phyloP scores from a whole-genome alignment of 2,888 invertebrate species.

The Mesopsocus fuscifrons region DNA sequence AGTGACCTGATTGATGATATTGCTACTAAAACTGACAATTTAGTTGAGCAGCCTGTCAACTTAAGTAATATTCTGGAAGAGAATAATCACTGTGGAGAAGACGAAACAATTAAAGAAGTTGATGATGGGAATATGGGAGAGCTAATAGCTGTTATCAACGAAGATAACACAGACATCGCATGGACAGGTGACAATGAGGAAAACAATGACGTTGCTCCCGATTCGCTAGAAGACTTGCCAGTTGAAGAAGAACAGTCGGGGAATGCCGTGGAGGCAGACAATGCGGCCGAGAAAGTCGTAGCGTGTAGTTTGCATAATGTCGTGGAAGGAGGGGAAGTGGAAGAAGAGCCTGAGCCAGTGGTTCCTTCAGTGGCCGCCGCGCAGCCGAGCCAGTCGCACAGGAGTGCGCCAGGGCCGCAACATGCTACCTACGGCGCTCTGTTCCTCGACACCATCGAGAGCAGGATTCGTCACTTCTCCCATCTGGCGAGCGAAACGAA shows the following conservation, averaged over 20 bases:
- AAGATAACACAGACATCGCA: background rate
- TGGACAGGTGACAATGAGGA: background rate
- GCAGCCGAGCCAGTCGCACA: background rate
- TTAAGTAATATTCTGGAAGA: too few relatives aligned
- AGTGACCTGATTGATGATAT: too few relatives aligned
- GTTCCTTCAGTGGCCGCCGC: conserved; percentile 15
- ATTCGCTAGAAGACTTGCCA: background rate
- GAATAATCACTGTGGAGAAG: too few relatives aligned
- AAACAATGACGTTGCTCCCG: background rate
- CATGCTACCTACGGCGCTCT: conserved; percentile 7
- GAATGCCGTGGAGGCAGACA: background rate
- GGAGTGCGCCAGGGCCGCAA: background rate
- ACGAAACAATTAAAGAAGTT: background rate
- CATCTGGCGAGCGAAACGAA: conserved; percentile 24
- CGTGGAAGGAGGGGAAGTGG: conserved; percentile 25
- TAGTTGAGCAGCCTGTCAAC: too few relatives aligned
- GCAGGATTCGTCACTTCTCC: conserved; percentile 1
- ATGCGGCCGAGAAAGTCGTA: conserved; percentile 4
- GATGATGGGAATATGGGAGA: background rate
- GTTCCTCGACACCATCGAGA: conserved; percentile 6
- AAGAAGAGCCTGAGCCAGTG: conserved; percentile 26
- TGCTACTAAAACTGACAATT: too few relatives aligned
- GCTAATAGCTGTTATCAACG: background rate
- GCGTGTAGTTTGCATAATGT: conserved; percentile 17
- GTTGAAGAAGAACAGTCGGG: background rate